phyloP scores from a whole-genome alignment of 2,888 invertebrate species.

The Choristoneura rosaceana region DNA sequence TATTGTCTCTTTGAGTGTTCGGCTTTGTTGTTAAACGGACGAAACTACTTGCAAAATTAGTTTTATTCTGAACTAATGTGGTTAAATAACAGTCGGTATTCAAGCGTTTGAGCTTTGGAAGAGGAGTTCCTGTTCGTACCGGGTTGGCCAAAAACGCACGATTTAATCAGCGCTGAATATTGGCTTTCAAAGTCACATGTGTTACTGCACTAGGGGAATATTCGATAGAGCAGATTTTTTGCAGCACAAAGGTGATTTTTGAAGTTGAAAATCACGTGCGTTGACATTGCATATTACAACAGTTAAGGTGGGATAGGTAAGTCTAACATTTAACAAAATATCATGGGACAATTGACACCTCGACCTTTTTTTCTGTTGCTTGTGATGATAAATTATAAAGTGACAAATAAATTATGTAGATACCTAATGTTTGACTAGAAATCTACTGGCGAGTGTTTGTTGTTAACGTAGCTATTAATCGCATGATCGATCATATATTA shows the following conservation, averaged over 20 bases:
- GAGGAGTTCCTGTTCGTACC: not conserved
- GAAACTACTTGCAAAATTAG: not conserved
- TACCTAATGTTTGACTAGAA: too few relatives aligned
- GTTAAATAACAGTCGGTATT: not conserved
- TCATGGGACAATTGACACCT: too few relatives aligned
- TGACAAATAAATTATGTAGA: too few relatives aligned
- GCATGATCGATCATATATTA: too few relatives aligned
- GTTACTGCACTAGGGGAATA: constrained; percentile 10
- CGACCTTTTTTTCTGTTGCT: too few relatives aligned
- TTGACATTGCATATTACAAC: too few relatives aligned
- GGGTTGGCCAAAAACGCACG: constrained; percentile 12
- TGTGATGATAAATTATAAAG: too few relatives aligned
- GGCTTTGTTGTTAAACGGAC: not conserved
- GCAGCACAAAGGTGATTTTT: not conserved
- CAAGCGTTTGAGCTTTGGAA: not conserved
- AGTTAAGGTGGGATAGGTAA: too few relatives aligned
- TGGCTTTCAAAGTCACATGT: constrained; percentile 32
- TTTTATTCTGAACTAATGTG: not conserved
- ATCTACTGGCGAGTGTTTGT: too few relatives aligned
- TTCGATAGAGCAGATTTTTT: constrained; percentile 2
- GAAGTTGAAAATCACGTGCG: not conserved
- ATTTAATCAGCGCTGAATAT: constrained; percentile 32
- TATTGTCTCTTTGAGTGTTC: not conserved
- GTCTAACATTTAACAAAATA: too few relatives aligned
- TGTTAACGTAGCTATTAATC: too few relatives aligned